Base-by-base conservation (phyloP, 2,888 invertebrate species). In the Drosophila atroscutellata region DNA sequence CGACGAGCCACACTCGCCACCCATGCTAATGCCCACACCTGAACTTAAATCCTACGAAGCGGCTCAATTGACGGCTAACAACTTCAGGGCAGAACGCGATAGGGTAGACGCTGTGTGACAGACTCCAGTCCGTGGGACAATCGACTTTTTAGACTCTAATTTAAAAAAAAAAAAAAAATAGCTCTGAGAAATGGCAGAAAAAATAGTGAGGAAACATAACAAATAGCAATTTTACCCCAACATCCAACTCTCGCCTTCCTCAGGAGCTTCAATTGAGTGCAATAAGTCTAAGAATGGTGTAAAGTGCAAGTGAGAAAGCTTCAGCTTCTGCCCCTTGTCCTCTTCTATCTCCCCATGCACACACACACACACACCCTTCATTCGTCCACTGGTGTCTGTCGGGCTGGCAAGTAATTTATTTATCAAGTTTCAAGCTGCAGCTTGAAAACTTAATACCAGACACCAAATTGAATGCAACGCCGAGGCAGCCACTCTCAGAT, bases 381-480 rank as follows among this genome's bases (percentile, higher is more conserved):
- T 36, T 15, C 30, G 26, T 15, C 2, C 30, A 2, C 45, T 30
- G 45, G 58, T 60, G 64, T 30, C 62, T 55, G 68, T 68, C 72
- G 57, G 79, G 67, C 87, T 63, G 71, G 68, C 59, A 75, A 90
- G 86, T 90, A 87, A 87, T 87, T 87, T 90, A 87, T 87, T 87
- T 87, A 90, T 90, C 87, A 90, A 88, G 90, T 89, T 87, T 90
- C 90, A 86, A 89, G 90, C 88, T 82, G 77, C 68, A 83, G 82
- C 90, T 78, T 89, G 87, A 87, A 87, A 87, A 90, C 90, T 87
- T 90, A 90, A 87, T 90, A 89, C 90, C 82, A 63, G 63, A 55
- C 75, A 71, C 81, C 75, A 90, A 83, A 87, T 87, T 87, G 87
- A 87, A 87, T 73, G 86, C 88, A 77, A 61, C 54, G 55, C 64